Evolutionary conservation across 2,113 vertebrate species (phyloP), one percentile per base, ranked within the genome.

Genomic region (Hepsetus odoe): DNA sequence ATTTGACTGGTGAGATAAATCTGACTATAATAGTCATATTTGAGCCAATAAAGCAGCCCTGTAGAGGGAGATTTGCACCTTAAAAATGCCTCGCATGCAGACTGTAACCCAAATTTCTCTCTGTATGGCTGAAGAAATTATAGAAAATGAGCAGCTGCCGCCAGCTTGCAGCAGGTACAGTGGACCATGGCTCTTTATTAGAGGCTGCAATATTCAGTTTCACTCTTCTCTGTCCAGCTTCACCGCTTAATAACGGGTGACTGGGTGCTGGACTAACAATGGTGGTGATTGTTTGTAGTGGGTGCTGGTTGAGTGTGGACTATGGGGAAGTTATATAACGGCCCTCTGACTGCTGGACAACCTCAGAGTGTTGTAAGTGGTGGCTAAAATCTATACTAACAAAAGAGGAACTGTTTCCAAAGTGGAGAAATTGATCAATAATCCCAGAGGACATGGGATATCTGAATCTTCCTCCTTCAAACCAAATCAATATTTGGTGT

Each of bases 161-260:
- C 80, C 72, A 83, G 83, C 86, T 80, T 84, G 81, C 74, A 49
- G 86, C 83, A 77, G 84, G 79, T 83, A 78, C n/a, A 55, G 44
- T 49, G 9, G 30, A 73, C 51, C 66, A 76, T n/a, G 14, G 74
- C 51, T 61, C 61, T 49, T 24, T 55, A 5, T 33, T 4, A 49
- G 32, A 35, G 58, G 38, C 51, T 76, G 18, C 35, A 61, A 59
- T 79, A 56, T 73, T 33, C 22, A 75, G 42, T 75, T 76, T 82
- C 13, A 20, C 72, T 83, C 76, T 80, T 51, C 14, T 67, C 38
- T 28, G 38, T 22, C 16, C 26, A 26, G 22, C 40, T 5, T 71
- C 62, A 9, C 35, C 38, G 16, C n/a, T 75, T 83, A 72, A 82
- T 84, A 55, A 83, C 14, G 40, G 71, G 77, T 83, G 72, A 85